Percentiles rank a stretch among this genome's conserved stretches.
phyloP scores from a whole-genome alignment of 2,888 invertebrate genomes.

The Sussaba pulchella region DNA sequence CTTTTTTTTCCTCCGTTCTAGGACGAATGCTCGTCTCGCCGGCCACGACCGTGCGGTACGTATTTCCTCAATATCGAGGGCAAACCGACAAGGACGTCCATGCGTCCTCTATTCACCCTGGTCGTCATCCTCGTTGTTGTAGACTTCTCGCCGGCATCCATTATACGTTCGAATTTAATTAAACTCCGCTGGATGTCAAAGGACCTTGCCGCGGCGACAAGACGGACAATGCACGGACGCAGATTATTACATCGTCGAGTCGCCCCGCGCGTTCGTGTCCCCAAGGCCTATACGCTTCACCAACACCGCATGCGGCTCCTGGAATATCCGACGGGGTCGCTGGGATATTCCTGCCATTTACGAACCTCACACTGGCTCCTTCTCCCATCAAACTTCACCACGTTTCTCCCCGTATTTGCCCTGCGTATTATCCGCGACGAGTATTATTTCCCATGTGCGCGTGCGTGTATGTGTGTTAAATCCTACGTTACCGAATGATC shows the following conservation, averaged over 20 bases:
- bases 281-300: slow-evolving; percentile 48
- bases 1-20: neutral
- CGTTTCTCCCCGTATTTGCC: slow-evolving; percentile 56
- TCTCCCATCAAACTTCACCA: slow-evolving; percentile 55
- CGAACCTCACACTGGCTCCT: slow-evolving; percentile 35
- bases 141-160: slow-evolving; percentile 67
- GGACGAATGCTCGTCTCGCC: slow-evolving; percentile 3
- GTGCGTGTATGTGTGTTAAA: slow-evolving; percentile 1
- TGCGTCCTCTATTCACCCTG: slow-evolving; percentile 26
- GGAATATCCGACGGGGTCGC: slow-evolving; percentile 56
- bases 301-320: slow-evolving; percentile 14
- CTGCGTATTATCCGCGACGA: slow-evolving; percentile 14
- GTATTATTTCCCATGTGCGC: slow-evolving; percentile 7
- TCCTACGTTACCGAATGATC: slow-evolving; percentile 4
- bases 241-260: slow-evolving; percentile 83
- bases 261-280: slow-evolving; percentile 57
- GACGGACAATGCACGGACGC: slow-evolving; percentile 84
- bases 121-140: slow-evolving; percentile 37
- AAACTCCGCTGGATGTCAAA: slow-evolving; percentile 83
- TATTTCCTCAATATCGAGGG: slow-evolving; percentile 21
- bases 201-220: slow-evolving; percentile 78
- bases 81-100: slow-evolving; percentile 30
- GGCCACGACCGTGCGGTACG: neutral
- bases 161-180: slow-evolving; percentile 83
- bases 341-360: slow-evolving; percentile 48